These are phyloP conservation scores for Leucoraja ocellata DNA, from an alignment of 2,797 vertebrate genomes.

Conservation along the genomic window DNA sequence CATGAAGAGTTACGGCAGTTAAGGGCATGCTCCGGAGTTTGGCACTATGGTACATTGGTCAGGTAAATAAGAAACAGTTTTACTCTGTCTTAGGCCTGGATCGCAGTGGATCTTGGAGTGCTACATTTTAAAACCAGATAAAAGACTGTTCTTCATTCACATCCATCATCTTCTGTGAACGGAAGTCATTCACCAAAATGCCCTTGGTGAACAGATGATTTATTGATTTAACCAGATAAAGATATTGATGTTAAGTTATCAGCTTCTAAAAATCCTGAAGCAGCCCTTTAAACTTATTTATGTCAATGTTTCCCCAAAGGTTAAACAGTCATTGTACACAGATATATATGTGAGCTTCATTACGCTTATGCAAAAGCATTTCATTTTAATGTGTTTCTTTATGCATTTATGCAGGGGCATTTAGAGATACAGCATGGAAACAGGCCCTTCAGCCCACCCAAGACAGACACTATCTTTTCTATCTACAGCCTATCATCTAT, in stretches of 20 bases:
- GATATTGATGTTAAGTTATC: background rate
- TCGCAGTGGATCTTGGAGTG: background rate
- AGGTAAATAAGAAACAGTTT: background rate
- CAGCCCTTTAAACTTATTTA: background rate
- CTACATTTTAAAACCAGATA: background rate
- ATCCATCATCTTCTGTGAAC: background rate
- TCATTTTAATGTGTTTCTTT: background rate
- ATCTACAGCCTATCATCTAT: no score
- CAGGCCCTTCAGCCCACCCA: no score
- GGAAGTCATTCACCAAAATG: background rate
- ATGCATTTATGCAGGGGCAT: background rate
- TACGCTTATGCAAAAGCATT: background rate
- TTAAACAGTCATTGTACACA: background rate
- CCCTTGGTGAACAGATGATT: background rate
- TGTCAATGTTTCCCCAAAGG: background rate
- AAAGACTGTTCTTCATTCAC: background rate
- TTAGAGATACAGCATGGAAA: no score
- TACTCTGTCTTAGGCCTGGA: background rate
- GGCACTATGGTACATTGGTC: background rate
- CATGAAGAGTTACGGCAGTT: conserved; percentile 6
- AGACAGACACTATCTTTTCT: no score
- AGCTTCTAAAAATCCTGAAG: background rate
- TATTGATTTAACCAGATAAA: background rate
- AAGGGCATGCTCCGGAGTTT: background rate
- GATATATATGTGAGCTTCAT: background rate